Conservation (phyloP, 2,113 vertebrate genomes). For the Perccottus glenii region DNA sequence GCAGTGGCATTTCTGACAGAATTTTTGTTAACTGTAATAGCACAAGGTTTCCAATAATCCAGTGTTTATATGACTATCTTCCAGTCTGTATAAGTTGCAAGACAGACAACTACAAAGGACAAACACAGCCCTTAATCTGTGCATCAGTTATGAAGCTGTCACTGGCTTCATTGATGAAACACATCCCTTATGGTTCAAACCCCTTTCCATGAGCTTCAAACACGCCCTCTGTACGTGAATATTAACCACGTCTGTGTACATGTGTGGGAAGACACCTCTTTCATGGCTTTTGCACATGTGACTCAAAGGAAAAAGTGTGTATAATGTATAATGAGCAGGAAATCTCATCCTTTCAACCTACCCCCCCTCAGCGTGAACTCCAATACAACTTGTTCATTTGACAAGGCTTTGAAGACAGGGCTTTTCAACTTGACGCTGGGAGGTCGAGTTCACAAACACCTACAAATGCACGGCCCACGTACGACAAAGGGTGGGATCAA, state of each 20-base stretch:
- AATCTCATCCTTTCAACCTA: conserved; percentile 50
- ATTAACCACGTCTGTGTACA: conserved; percentile 30
- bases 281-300: conserved; percentile 23
- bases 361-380: conserved; percentile 44
- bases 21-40: too few relatives aligned
- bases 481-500: too few relatives aligned
- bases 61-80: too few relatives aligned
- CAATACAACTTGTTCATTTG: conserved; percentile 53
- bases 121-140: too few relatives aligned
- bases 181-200: conserved; percentile 30
- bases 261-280: conserved; percentile 21
- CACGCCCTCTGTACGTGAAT: conserved; percentile 22
- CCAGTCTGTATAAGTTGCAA: too few relatives aligned
- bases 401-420: conserved; percentile 57
- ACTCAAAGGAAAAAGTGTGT: conserved; percentile 23
- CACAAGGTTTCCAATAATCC: too few relatives aligned
- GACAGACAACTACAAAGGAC: too few relatives aligned
- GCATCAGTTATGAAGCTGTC: conserved; percentile 44
- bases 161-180: conserved; percentile 27
- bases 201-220: conserved; percentile 46
- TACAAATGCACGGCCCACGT: not conserved
- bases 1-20: too few relatives aligned
- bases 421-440: conserved; percentile 27
- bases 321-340: conserved; percentile 56
- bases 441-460: conserved; percentile 7